Conservation (phyloP, 2,888 invertebrate species). For the Eueremaeus valkanovi region DNA sequence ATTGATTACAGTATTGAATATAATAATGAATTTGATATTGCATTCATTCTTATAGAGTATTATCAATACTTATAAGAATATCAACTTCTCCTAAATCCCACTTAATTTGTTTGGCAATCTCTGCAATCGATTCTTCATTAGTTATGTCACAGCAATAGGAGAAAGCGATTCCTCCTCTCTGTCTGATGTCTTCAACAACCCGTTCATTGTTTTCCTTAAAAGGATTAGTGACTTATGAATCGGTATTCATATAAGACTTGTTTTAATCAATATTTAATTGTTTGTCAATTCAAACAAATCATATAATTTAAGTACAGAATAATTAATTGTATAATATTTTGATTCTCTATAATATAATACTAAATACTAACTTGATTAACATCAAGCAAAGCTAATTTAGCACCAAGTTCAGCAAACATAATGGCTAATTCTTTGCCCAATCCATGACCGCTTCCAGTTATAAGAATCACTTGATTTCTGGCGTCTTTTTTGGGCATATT, state of each 20-base stretch:
- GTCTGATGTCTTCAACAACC: slow-evolving; percentile 27
- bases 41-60: not conserved
- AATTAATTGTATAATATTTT: too few species aligned
- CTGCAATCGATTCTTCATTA: slow-evolving; percentile 27
- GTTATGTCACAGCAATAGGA: slow-evolving; percentile 40
- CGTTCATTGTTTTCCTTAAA: slow-evolving; percentile 20
- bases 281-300: not conserved
- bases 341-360: not conserved
- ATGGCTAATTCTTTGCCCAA: slow-evolving; percentile 37
- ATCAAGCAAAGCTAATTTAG: slow-evolving; percentile 37
- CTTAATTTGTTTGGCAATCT: slow-evolving; percentile 17
- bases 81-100: slow-evolving; percentile 41
- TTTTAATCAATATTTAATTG: not conserved
- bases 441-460: slow-evolving; percentile 40
- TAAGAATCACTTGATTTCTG: slow-evolving; percentile 29
- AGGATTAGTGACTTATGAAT: not conserved
- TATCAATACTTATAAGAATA: slow-evolving; percentile 39
- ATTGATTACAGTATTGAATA: too few species aligned
- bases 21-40: too few species aligned
- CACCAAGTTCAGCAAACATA: slow-evolving; percentile 25
- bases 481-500: slow-evolving; percentile 4
- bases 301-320: not conserved
- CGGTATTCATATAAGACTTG: not conserved
- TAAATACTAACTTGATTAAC: slow-evolving; percentile 25
- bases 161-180: slow-evolving; percentile 17